Evolutionary conservation across 2,797 vertebrate species (phyloP), one percentile per base, ranked within the genome.

Genomic region (Urophycis tenuis): DNA sequence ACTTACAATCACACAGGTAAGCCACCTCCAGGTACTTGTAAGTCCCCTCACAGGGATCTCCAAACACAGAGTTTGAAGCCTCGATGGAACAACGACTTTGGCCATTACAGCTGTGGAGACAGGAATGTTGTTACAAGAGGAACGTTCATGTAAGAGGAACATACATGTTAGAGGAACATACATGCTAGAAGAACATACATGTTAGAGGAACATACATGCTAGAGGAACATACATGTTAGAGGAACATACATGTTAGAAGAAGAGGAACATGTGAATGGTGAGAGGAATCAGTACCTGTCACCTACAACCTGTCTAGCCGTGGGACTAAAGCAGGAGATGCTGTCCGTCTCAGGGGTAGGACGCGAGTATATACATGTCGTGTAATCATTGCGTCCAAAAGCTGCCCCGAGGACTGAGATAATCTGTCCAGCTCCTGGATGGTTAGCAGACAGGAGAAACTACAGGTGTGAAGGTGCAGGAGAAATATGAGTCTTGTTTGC

Each of bases 1-100:
- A 87, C 89, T 86, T 79, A 88, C 85, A 82, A 11, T 76, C 0
- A 79, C 89, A 89, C 0, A 0, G 0, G 33, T 88, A 91, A 29
- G 85, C 72, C 75, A 88, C 67, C 74, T 89, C 82, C 74, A 89
- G 82, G 85, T 90, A 90, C 80, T 90, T 91, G 73, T 78, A 84
- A 4, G 81, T 91, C 25, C 82, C 77, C 0, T 0, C 0, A 39
- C 87, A 88, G 9, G 83, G 83, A 67, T 89, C 87, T 67, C 76
- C 81, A 73, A 89, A 82, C 69, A 80, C 31, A 0, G 75, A 53
- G 79, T 33, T 84, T 9, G 0, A 29, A 0, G 22, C 83, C 1
- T 0, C 1, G 74, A 91, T 11, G 0, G 11, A 69, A 19, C 89
- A 91, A 71, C 25, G 77, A 39, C 79, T 85, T 73, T 81, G 79